Base-by-base conservation (phyloP, 2,888 invertebrate species). In the Sminthurides aquaticus region DNA sequence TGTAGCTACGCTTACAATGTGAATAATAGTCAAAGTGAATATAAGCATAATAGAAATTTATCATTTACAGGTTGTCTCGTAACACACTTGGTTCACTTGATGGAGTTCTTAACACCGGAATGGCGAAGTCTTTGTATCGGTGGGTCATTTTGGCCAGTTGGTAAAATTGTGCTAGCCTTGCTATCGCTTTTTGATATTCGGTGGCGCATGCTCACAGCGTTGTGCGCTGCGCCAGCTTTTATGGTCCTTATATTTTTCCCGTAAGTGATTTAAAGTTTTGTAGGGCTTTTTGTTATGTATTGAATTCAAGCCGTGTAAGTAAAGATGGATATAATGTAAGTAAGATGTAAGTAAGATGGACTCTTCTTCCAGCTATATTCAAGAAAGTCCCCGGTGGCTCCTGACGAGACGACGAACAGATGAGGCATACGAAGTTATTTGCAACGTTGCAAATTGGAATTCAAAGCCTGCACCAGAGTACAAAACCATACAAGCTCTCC, bases 51-150 rank as follows among this genome's bases (percentile, higher is more conserved):
- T n/a, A 15, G 24, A 15, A n/a, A n/a, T n/a, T n/a, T n/a, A n/a
- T 34, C 43, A 8, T 5, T 57, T 22, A n/a, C 34, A 71, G 69
- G 71, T 11, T 69, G 43, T 15, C 62, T 70, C 25, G 71, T 73
- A 0, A 70, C 65, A 11, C 69, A 70, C 55, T 59, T 73, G 62
- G 71, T 70, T 29, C 72, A 72, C 27, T 62, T 73, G 2, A 73
- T 73, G 73, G 73, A 73, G 57, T 73, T 67, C 62, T 62, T 73
- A 20, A 72, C 71, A 1, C 73, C 73, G 5, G 66, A 69, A 1
- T 72, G 67, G 66, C 22, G 73, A 28, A 70, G 69, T 1, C 67
- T 73, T 57, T 73, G 73, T 58, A 72, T 71, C 1, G 67, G 62
- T 43, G 67, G 72, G 2, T 69, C 66, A 18, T 60, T 73, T 1